Base-by-base conservation (phyloP, 2,113 vertebrate genomes). In the Varanus salvator region DNA sequence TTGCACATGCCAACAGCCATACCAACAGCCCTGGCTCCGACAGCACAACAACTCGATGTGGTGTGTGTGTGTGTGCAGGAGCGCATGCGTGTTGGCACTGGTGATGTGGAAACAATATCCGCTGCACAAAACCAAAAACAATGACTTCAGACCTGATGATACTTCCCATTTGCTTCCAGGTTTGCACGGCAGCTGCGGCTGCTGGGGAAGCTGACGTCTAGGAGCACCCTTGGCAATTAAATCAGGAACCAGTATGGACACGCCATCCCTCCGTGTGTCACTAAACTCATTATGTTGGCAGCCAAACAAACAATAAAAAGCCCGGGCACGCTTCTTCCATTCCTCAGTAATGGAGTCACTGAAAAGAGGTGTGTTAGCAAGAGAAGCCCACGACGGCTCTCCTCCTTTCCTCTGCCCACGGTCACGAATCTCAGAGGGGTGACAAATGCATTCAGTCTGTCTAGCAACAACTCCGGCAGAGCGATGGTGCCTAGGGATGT, bases 271-370 rank as follows among this genome's bases (percentile, higher is more conserved):
- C 60, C 3, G 48, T 78, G 31, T 69, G 60, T 85, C 31, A 23
- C 88, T 85, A 77, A 77, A 52, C 88, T 78, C 50, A 69, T 57
- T 84, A 50, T 77, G 48, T 68, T 78, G 74, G 82, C 74, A 89
- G 72, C 52, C 44, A 54, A 69, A 1, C 23, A 23, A n/a, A 48
- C 25, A 85, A 69, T 89, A 84, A 89, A 85, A 64, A 68, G 8
- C 60, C 38, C 52, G 76, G 76, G 76, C 57, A 87, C 50, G 64
- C 60, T 48, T 85, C 75, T 84, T 75, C 74, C 60, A 29, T 78
- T 85, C 82, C 82, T 89, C 8, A 34, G 14, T 66, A 52, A 77
- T 68, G 60, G 29, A 69, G 74, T 89, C 74, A 78, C 60, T 89
- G 38, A 8, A 78, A 68, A 17, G 17, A 83, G 19, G 69, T 17